Percentiles rank a stretch among this genome's conserved stretches.
Evolutionary conservation across 1,140 invertebrate species (phyloP).

Genomic region (Lordiphosa mommai): DNA sequence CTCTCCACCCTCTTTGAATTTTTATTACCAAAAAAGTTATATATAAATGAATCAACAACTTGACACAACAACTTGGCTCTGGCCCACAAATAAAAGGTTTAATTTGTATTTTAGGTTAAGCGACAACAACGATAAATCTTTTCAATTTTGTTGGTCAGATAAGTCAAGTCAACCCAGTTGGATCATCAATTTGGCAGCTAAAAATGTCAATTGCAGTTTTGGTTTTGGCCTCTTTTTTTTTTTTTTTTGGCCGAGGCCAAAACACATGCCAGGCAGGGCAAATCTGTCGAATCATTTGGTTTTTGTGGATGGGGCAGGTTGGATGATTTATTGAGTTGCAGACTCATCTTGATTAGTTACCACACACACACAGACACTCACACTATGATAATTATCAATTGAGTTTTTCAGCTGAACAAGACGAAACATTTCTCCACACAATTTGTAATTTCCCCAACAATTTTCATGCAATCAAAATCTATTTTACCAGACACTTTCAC

Average conservation of each 20-base stretch:
- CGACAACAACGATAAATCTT: neutral
- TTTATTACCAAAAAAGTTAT: no score
- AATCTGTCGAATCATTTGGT: constrained; percentile 48
- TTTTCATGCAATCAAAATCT: constrained; percentile 58
- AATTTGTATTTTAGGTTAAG: no score
- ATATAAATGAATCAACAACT: no score
- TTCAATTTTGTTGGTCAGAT: constrained; percentile 21
- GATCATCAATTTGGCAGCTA: constrained; percentile 66
- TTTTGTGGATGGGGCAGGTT: neutral
- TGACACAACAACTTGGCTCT: neutral
- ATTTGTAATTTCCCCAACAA: constrained; percentile 63
- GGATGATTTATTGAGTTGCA: constrained; percentile 51
- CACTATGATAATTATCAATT: constrained; percentile 13
- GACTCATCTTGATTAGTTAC: constrained; percentile 22
- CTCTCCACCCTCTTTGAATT: no score
- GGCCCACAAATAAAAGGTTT: neutral
- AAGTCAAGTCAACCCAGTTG: constrained; percentile 15
- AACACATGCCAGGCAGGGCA: constrained; percentile 3
- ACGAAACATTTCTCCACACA: constrained; percentile 17
- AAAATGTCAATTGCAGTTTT: constrained; percentile 63
- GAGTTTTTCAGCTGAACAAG: constrained; percentile 1
- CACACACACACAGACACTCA: no score
- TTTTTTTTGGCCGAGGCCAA: neutral
- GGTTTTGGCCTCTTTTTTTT: neutral
- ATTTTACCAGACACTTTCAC: constrained; percentile 31